Evolutionary conservation across 1,140 invertebrate species (phyloP).

Genomic region (Aphis gossypii): DNA sequence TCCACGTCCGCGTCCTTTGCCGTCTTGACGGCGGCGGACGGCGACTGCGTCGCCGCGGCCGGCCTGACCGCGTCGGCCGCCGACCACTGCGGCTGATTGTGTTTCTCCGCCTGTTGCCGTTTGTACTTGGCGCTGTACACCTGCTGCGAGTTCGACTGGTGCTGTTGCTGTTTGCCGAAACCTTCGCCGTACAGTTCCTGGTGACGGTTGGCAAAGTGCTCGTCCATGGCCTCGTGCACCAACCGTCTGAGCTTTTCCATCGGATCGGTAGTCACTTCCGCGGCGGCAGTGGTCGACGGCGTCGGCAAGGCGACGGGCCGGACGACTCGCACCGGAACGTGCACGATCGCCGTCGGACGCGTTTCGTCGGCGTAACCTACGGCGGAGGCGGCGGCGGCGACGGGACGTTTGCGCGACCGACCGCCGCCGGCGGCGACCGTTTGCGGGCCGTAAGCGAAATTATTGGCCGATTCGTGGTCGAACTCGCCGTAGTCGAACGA

Average conservation of each 20-base stretch:
- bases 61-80: background rate
- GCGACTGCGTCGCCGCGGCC: background rate
- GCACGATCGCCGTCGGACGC: background rate
- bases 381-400: background rate
- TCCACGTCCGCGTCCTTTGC: conserved; percentile 5
- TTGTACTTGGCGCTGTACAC: conserved; percentile 45
- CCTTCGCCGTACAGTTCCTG: conserved; percentile 42
- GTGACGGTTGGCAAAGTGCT: conserved; percentile 28
- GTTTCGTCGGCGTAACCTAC: background rate
- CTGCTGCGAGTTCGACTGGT: background rate
- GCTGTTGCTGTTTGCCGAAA: conserved; percentile 12
- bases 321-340: conserved; percentile 8
- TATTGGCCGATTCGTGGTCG: background rate
- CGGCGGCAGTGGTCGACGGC: background rate
- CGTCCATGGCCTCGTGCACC: conserved; percentile 47
- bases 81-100: background rate
- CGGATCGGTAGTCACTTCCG: background rate
- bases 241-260: conserved; percentile 29
- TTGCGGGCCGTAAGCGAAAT: background rate
- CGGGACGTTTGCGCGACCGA: conserved; percentile 26
- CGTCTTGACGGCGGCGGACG: background rate
- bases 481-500: conserved; percentile 40
- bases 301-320: background rate
- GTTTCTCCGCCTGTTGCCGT: background rate
- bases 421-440: background rate